Evolutionary conservation across 2,888 invertebrate species (phyloP).

Genomic region (Drosophila ezoana): DNA sequence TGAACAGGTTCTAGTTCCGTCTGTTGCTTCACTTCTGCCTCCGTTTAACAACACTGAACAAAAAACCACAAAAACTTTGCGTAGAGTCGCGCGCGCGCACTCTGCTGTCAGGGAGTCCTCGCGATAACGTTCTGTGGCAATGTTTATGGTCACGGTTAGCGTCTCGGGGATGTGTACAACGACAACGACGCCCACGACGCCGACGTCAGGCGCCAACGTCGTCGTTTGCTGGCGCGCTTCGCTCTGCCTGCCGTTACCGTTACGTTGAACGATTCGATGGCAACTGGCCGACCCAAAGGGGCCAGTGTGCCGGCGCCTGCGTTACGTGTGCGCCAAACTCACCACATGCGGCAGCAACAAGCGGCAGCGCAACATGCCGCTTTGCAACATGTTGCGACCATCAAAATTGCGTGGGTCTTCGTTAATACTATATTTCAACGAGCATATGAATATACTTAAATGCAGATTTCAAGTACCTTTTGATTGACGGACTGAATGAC

Average conservation of each 20-base stretch:
- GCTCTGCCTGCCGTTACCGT: constrained; percentile 46
- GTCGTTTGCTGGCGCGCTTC: constrained; percentile 29
- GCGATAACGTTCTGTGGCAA: not conserved
- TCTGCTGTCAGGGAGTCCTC: not conserved
- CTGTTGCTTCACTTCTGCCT: too few relatives aligned
- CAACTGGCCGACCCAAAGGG: constrained; percentile 36
- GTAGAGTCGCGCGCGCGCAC: constrained; percentile 30
- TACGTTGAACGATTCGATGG: constrained; percentile 51
- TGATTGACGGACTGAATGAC: too few relatives aligned
- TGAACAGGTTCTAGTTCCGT: too few relatives aligned
- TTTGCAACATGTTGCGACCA: constrained; percentile 17
- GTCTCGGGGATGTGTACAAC: constrained; percentile 6
- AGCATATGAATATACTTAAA: too few relatives aligned
- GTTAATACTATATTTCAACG: not conserved
- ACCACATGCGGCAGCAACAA: constrained; percentile 43
- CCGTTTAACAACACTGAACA: not conserved
- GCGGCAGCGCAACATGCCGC: constrained; percentile 3
- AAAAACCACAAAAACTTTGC: constrained; percentile 1
- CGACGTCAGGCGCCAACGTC: constrained; percentile 37
- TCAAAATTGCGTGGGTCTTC: not conserved
- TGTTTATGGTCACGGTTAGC: constrained; percentile 2
- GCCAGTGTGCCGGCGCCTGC: constrained; percentile 31
- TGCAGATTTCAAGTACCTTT: too few relatives aligned
- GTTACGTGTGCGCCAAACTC: constrained; percentile 33
- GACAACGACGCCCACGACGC: constrained; percentile 47